Evolutionary conservation across 1,140 invertebrate genomes (phyloP).

Genomic region (Drosophila baimaii): DNA sequence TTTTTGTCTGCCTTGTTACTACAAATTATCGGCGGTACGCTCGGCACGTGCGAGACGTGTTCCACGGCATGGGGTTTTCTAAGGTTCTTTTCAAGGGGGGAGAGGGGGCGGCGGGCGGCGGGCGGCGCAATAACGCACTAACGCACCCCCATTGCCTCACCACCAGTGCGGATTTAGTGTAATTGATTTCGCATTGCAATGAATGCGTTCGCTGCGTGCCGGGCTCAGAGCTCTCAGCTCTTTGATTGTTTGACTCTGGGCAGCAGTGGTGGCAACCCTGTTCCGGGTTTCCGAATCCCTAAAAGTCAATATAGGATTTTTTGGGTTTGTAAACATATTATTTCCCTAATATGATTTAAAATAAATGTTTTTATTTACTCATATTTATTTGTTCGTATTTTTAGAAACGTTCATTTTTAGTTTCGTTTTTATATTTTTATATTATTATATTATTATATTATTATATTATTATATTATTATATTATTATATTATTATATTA

Average conservation of each 20-base stretch:
- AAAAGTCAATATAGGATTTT: background rate
- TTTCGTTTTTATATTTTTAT: no score
- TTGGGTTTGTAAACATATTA: no score
- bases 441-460: no score
- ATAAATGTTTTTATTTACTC: no score
- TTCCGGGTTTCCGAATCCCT: conserved; percentile 33
- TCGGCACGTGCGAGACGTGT: conserved; percentile 66
- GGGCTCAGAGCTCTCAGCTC: conserved; percentile 46
- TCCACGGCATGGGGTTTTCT: background rate
- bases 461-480: no score
- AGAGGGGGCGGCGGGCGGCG: no score
- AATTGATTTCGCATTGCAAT: conserved; percentile 81
- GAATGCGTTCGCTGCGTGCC: conserved; percentile 78
- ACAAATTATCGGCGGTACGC: conserved; percentile 77
- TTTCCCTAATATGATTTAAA: no score
- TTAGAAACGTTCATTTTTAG: no score
- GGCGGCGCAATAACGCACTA: conserved; percentile 1
- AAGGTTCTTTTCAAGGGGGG: background rate
- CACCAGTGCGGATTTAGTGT: conserved; percentile 57
- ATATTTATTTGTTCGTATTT: no score
- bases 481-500: no score
- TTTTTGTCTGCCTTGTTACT: conserved; percentile 69
- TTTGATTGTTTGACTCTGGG: conserved; percentile 53
- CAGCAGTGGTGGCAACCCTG: background rate
- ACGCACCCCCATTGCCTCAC: background rate